phyloP scores from a whole-genome alignment of 2,113 vertebrate genomes.

The Eubucco bourcierii region DNA sequence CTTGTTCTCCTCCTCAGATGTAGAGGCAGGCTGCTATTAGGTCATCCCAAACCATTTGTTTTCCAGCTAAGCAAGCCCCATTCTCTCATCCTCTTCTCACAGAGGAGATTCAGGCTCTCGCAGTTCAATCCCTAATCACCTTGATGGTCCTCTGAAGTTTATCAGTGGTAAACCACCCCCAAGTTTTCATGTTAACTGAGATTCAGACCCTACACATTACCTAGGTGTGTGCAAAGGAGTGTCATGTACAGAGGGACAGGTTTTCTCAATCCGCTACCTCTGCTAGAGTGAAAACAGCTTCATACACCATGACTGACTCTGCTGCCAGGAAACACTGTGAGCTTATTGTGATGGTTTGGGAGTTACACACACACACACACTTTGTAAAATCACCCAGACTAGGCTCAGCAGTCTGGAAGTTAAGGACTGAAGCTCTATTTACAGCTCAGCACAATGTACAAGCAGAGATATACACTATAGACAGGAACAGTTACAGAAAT shows the following conservation, averaged over 20 bases:
- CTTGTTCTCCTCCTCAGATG: not conserved
- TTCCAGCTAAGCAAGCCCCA: not conserved
- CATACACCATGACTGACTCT: not conserved
- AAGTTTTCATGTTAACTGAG: not conserved
- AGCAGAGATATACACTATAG: no score
- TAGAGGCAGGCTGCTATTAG: not conserved
- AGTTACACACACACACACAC: no score
- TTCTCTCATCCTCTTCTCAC: not conserved
- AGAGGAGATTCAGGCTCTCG: no score
- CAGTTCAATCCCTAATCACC: not conserved
- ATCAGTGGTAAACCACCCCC: not conserved
- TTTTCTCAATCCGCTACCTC: not conserved
- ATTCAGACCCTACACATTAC: not conserved
- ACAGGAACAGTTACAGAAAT: no score
- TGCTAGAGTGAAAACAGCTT: not conserved
- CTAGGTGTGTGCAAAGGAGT: not conserved
- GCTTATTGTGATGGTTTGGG: not conserved
- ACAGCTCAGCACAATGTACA: no score
- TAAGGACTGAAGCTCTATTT: no score
- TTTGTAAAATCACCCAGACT: no score
- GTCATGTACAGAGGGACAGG: not conserved
- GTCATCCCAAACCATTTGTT: not conserved
- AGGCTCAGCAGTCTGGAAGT: no score
- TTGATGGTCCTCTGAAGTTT: not conserved
- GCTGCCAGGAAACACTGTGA: not conserved